A percentile compares a stretch with the other conserved stretches of the same genome.
phyloP scores from a whole-genome alignment of 1,140 invertebrate genomes.

The Caenorhabditis latens region DNA sequence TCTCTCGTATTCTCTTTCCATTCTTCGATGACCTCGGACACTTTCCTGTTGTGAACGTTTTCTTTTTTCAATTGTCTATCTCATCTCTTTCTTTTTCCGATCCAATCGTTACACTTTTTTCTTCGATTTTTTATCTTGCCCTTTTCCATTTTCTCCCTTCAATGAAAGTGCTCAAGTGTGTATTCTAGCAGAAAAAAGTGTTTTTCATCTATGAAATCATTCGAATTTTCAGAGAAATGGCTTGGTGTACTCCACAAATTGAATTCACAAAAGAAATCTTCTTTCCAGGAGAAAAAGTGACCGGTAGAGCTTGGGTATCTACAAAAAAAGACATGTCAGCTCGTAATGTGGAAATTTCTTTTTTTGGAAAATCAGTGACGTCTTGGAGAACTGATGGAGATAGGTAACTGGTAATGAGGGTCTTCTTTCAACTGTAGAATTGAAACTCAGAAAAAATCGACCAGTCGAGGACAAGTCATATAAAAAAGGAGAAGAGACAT shows the following conservation, averaged over 20 bases:
- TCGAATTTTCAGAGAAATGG: background rate
- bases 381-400: background rate
- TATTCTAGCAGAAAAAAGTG: no score
- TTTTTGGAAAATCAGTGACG: background rate
- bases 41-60: background rate
- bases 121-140: background rate
- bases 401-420: background rate
- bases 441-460: background rate
- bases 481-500: background rate
- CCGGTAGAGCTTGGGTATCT: background rate
- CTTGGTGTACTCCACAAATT: background rate
- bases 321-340: background rate
- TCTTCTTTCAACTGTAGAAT: no score
- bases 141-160: background rate
- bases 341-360: slow-evolving; percentile 14
- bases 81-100: background rate
- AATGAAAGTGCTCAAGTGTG: no score
- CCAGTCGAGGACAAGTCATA: background rate
- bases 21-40: background rate
- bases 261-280: background rate
- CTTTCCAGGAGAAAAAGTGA: slow-evolving; percentile 17
- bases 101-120: background rate
- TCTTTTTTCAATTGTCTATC: background rate
- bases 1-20: no score
- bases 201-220: no score